Base-by-base conservation (phyloP, 2,113 vertebrate genomes). In the Serinus canaria region DNA sequence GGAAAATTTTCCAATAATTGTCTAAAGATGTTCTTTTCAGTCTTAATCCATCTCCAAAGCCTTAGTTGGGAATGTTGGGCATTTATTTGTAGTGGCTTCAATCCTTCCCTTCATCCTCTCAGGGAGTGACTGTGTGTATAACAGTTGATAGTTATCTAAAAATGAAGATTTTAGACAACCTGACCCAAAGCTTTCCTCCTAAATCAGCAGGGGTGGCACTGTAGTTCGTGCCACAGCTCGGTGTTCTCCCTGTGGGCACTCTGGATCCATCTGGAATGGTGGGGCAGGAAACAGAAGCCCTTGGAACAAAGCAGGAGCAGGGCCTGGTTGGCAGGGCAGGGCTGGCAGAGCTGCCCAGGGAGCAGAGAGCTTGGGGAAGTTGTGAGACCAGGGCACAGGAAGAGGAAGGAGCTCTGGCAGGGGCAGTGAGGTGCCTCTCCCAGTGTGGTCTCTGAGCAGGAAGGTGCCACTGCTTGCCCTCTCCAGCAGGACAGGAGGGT, bases 351-450 rank as follows among this genome's bases (percentile, higher is more conserved):
- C 7, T 56, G 55, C 21, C 22, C 1, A 3, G 27, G n/a, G 35
- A 33, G 1, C 31, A 18, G 60, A 37, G 50, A 13, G 5, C 60
- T 43, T 31, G 15, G 50, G n/a, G 37, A 58, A 76, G 80, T 35
- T 3, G 1, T 35, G 56, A 31, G 67, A 39, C 25, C 46, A 11
- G 0, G 1, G 27, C 12, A 8, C 11, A 24, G 62, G 52, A 92
- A 75, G 39, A 15, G 87, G 92, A 84, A 91, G 91, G 58, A 87
- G 63, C 76, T 31, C 15, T 8, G 46, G 47, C 52, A 79, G 15
- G n/a, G 63, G 4, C 55, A n/a, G 43, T 21, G 81, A 41, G 0
- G 0, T 1, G 1, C 64, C 1, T 1, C 30, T 78, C 6, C 50
- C 35, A 9, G 17, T 7, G 62, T 6, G 15, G 30, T 19, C 5